These are phyloP conservation scores for Microvelia longipes DNA, from an alignment of 1,140 invertebrate species.

Conservation along the genomic window DNA sequence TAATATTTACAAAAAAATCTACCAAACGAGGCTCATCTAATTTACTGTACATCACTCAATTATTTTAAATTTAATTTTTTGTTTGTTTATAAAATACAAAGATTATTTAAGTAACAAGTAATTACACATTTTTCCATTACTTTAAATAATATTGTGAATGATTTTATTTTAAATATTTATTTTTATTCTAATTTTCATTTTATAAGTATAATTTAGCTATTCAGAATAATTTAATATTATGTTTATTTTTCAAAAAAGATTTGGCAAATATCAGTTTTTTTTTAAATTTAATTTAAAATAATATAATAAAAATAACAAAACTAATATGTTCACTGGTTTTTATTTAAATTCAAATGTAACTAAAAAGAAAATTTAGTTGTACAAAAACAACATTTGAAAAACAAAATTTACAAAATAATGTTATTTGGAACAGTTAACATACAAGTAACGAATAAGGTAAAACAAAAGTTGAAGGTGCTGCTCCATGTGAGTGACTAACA, in stretches of 20 bases:
- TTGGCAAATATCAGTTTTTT: conserved; percentile 6
- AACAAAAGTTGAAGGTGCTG: too few relatives aligned
- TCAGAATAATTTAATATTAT: conserved; percentile 3
- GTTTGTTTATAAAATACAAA: conserved; percentile 14
- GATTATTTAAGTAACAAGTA: conserved; percentile 14
- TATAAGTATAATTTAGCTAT: background rate
- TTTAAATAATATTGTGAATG: background rate
- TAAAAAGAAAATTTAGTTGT: too few relatives aligned
- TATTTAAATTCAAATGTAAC: too few relatives aligned
- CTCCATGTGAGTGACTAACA: too few relatives aligned
- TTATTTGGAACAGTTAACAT: too few relatives aligned
- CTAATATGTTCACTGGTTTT: too few relatives aligned
- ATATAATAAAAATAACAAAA: conserved; percentile 3
- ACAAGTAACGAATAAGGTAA: too few relatives aligned
- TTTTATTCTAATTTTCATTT: background rate
- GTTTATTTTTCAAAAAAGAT: conserved; percentile 3
- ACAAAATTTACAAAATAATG: too few relatives aligned
- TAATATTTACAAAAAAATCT: conserved; percentile 17
- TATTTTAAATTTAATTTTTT: too few relatives aligned
- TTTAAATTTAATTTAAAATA: background rate
- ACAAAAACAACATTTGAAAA: too few relatives aligned
- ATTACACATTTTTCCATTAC: conserved; percentile 10
- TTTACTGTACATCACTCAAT: conserved; percentile 16
- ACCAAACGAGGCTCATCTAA: conserved; percentile 12
- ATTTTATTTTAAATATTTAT: background rate